These are phyloP conservation scores for Mustelus asterias DNA, from an alignment of 2,113 vertebrate species.

Conservation along the genomic window DNA sequence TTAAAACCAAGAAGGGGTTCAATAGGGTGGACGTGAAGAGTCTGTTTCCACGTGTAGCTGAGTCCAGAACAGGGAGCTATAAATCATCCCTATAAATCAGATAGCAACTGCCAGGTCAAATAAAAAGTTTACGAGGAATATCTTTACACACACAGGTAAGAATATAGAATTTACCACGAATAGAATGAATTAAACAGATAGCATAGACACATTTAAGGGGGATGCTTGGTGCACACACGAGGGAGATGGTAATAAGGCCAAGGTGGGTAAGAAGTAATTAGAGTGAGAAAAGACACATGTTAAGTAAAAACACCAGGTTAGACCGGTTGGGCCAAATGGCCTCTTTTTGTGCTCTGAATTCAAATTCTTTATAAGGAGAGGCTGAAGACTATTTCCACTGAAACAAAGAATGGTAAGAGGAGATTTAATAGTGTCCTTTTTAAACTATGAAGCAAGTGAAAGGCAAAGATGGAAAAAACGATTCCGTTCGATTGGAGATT, in stretches of 20 bases:
- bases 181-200: neutral
- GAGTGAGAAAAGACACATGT: neutral
- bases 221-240: neutral
- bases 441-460: neutral
- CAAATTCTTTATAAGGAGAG: neutral
- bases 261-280: neutral
- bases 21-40: too few relatives aligned
- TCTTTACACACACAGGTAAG: neutral
- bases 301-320: neutral
- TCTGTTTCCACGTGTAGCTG: too few relatives aligned
- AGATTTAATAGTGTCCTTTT: neutral
- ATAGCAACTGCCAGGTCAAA: neutral
- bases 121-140: neutral
- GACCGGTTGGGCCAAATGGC: neutral
- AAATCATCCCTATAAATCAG: too few relatives aligned
- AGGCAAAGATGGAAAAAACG: neutral
- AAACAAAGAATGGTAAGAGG: neutral
- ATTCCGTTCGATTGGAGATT: neutral
- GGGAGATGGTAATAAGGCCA: neutral
- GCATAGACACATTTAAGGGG: neutral
- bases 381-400: neutral
- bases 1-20: too few relatives aligned
- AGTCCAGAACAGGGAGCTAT: too few relatives aligned
- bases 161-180: neutral
- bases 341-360: neutral